phyloP scores from a whole-genome alignment of 2,888 invertebrate genomes.

The Amphipoea oculea region DNA sequence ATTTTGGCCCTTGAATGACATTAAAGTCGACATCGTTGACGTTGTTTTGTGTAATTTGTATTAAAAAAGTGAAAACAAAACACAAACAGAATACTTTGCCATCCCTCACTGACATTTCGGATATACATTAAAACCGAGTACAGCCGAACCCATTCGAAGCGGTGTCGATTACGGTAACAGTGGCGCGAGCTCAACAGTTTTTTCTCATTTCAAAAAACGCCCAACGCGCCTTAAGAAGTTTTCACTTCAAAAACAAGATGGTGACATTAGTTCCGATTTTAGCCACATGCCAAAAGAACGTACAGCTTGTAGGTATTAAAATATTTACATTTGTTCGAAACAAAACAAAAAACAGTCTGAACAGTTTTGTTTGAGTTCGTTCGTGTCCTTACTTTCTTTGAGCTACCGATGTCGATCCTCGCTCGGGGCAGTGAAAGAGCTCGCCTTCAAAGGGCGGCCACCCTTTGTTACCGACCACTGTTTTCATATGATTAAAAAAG shows the following conservation, averaged over 20 bases:
- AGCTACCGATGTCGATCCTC: slow-evolving; percentile 53
- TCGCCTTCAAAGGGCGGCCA: slow-evolving; percentile 47
- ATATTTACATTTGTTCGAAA: slow-evolving; percentile 8
- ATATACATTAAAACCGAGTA: too few relatives aligned
- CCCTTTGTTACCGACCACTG: slow-evolving; percentile 44
- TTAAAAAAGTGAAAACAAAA: not conserved
- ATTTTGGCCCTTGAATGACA: too few relatives aligned
- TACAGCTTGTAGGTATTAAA: not conserved
- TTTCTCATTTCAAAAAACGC: too few relatives aligned
- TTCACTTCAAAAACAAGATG: not conserved
- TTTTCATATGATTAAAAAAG: slow-evolving; percentile 60
- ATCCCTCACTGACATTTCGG: too few relatives aligned
- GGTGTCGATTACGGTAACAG: too few relatives aligned
- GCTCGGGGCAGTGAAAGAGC: slow-evolving; percentile 54
- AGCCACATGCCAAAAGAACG: not conserved
- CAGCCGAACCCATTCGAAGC: too few relatives aligned
- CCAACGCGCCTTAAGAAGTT: too few relatives aligned
- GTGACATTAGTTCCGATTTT: not conserved
- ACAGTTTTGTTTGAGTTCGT: slow-evolving; percentile 33
- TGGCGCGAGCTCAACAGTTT: too few relatives aligned
- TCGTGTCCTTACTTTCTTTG: slow-evolving; percentile 49
- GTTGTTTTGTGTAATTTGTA: not conserved
- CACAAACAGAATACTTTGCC: too few relatives aligned
- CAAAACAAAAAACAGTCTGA: slow-evolving; percentile 27
- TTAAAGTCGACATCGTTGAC: too few relatives aligned